phyloP scores from a whole-genome alignment of 2,113 vertebrate species.

The Myanophis thanlyinensis region DNA sequence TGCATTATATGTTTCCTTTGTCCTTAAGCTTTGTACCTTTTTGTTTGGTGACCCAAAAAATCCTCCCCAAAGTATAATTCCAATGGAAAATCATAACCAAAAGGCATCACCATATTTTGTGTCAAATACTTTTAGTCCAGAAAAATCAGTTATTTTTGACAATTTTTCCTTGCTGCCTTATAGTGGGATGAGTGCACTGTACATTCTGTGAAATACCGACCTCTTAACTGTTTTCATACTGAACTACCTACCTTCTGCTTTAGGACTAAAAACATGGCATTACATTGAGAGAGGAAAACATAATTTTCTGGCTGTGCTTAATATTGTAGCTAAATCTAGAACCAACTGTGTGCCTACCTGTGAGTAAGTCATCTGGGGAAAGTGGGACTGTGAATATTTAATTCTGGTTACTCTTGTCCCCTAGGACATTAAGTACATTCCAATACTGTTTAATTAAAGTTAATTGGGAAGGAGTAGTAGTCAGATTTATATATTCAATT shows the following conservation, averaged over 20 bases:
- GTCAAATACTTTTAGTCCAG: background rate
- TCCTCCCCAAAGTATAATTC: conserved; percentile 60
- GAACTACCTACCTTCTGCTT: conserved; percentile 15
- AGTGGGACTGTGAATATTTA: background rate
- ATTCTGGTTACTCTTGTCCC: background rate
- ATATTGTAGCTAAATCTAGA: background rate
- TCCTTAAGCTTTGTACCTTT: background rate
- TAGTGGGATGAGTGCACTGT: conserved; percentile 47
- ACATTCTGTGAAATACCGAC: conserved; percentile 49
- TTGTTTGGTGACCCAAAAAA: conserved; percentile 28
- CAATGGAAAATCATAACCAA: conserved; percentile 65
- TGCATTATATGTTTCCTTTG: background rate
- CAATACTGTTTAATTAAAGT: conserved; percentile 42
- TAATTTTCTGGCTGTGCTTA: background rate
- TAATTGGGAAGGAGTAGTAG: conserved; percentile 37
- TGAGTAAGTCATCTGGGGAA: background rate
- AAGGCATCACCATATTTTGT: background rate
- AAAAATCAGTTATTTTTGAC: background rate
- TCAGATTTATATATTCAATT: conserved; percentile 32
- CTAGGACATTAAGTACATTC: background rate
- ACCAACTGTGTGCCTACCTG: background rate
- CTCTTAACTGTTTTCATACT: background rate
- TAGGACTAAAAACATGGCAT: background rate
- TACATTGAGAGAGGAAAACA: background rate
- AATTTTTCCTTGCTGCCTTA: conserved; percentile 49